These are phyloP conservation scores for Agrilus cyanescens DNA, from an alignment of 2,888 invertebrate species.

Conservation along the genomic window DNA sequence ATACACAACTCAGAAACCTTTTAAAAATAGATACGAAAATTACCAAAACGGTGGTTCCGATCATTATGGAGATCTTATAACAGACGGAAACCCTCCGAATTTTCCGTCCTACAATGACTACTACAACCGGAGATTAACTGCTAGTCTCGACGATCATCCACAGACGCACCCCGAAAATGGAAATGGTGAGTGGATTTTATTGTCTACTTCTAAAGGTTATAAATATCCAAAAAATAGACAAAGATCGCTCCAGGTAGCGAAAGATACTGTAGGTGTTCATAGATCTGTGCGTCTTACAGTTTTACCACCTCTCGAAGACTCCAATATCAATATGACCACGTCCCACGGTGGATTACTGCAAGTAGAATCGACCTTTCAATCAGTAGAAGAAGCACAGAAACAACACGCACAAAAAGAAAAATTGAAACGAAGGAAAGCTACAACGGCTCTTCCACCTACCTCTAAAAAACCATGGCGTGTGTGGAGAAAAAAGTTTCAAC, in stretches of 20 bases:
- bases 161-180: slow-evolving; percentile 49
- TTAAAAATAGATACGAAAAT: no score
- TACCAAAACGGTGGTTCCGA: no score
- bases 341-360: slow-evolving; percentile 66
- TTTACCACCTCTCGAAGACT: slow-evolving; percentile 53
- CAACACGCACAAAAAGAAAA: slow-evolving; percentile 33
- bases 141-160: slow-evolving; percentile 34
- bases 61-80: slow-evolving; percentile 34
- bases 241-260: slow-evolving; percentile 25
- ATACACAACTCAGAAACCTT: no score
- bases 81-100: slow-evolving; percentile 42
- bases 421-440: slow-evolving; percentile 15
- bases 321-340: slow-evolving; percentile 49
- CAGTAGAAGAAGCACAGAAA: slow-evolving; percentile 49
- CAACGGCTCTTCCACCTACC: slow-evolving; percentile 4
- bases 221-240: slow-evolving; percentile 36
- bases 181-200: slow-evolving; percentile 65
- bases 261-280: slow-evolving; percentile 23
- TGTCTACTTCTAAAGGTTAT: slow-evolving; percentile 69
- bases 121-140: slow-evolving; percentile 20
- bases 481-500: no score
- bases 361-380: slow-evolving; percentile 59
- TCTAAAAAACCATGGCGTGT: no score
- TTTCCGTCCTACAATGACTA: slow-evolving; percentile 33
- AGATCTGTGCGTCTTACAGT: slow-evolving; percentile 49